These are phyloP conservation scores for Nannoperca australis DNA, from an alignment of 2,797 vertebrate species.

Conservation along the genomic window DNA sequence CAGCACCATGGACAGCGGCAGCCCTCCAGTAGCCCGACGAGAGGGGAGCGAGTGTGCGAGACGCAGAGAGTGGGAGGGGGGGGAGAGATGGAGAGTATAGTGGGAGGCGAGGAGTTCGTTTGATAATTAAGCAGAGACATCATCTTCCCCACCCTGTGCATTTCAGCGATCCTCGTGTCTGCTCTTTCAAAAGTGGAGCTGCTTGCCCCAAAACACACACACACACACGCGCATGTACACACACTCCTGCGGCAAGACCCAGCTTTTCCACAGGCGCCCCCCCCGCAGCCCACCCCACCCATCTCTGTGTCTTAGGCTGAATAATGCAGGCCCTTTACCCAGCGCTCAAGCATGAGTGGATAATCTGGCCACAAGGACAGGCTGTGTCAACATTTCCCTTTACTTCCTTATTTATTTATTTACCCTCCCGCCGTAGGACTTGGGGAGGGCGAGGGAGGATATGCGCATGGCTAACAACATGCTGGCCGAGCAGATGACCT, in stretches of 20 bases:
- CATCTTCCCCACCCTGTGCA: slow-evolving; percentile 35
- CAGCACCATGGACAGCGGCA: slow-evolving; percentile 87
- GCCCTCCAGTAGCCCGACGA: slow-evolving; percentile 45
- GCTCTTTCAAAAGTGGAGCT: slow-evolving; percentile 55
- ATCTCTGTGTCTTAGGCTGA: slow-evolving; percentile 77
- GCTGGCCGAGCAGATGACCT: slow-evolving; percentile 51
- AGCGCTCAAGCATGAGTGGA: slow-evolving; percentile 83
- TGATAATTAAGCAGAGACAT: slow-evolving; percentile 74
- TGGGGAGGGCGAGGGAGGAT: slow-evolving; percentile 50
- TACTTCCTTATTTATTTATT: slow-evolving; percentile 82
- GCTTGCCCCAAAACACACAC: slow-evolving; percentile 36
- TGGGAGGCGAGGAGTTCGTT: slow-evolving; percentile 64
- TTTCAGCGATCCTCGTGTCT: slow-evolving; percentile 54
- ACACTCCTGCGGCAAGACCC: slow-evolving; percentile 58
- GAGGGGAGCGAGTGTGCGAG: not conserved
- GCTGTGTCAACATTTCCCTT: slow-evolving; percentile 82
- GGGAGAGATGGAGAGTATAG: slow-evolving; percentile 26
- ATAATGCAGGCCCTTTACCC: slow-evolving; percentile 85
- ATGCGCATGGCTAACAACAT: slow-evolving; percentile 54
- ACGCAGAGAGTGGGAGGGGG: slow-evolving; percentile 10
- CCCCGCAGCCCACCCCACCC: not conserved
- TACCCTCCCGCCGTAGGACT: slow-evolving; percentile 59
- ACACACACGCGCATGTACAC: slow-evolving; percentile 29
- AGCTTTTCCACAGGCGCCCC: slow-evolving; percentile 55
- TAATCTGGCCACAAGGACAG: slow-evolving; percentile 85